Evolutionary conservation across 1,140 invertebrate genomes (phyloP).

Genomic region (Drosophila cardini): DNA sequence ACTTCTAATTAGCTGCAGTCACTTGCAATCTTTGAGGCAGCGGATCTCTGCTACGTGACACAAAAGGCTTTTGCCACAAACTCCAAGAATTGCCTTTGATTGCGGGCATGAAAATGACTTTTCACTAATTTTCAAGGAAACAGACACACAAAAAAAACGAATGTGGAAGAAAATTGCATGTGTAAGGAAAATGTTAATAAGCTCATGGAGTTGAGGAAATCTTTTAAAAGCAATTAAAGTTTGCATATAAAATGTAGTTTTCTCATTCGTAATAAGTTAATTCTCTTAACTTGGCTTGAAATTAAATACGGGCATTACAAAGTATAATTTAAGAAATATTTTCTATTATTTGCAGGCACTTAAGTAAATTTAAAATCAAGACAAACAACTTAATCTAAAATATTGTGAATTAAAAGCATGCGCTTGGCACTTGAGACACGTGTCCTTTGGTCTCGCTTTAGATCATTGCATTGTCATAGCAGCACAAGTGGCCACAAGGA

Average conservation of each 20-base stretch:
- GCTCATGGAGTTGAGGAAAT: not conserved
- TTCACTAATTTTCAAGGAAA: constrained; percentile 25
- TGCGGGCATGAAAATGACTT: constrained; percentile 14
- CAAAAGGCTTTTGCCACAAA: constrained; percentile 14
- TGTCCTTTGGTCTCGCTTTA: constrained; percentile 19
- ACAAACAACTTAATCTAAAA: constrained; percentile 16
- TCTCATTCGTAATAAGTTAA: not conserved
- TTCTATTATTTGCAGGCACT: too few species aligned
- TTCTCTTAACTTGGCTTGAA: not conserved
- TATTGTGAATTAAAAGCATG: constrained; percentile 54
- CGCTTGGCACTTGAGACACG: constrained; percentile 29
- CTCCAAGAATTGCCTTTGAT: constrained; percentile 23
- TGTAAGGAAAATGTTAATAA: constrained; percentile 15
- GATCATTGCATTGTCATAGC: constrained; percentile 43
- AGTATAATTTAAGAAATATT: too few species aligned
- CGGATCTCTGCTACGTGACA: constrained; percentile 33
- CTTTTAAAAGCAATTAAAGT: not conserved
- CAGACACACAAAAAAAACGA: not conserved
- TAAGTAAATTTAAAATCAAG: not conserved
- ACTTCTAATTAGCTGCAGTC: constrained; percentile 54
- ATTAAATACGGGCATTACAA: too few species aligned
- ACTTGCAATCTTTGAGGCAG: constrained; percentile 29
- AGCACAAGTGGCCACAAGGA: constrained; percentile 29
- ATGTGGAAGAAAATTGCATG: constrained; percentile 35
- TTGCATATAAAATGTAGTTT: not conserved